Evolutionary conservation across 2,888 invertebrate species (phyloP).

Genomic region (Pelosia muscerda): DNA sequence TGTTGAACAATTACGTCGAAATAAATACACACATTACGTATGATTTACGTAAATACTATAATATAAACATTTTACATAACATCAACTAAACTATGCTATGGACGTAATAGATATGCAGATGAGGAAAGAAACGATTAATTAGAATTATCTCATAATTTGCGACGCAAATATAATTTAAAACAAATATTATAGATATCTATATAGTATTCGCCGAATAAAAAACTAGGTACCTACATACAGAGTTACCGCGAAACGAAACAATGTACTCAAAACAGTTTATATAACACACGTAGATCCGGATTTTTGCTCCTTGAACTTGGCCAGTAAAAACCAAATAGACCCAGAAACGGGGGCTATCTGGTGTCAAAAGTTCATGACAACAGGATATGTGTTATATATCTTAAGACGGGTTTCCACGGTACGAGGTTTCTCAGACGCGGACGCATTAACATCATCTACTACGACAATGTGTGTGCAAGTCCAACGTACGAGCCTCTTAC

Average conservation of each 20-base stretch:
- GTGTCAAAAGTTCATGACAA: conserved; percentile 4
- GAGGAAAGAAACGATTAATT: background rate
- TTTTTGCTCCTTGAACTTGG: conserved; percentile 3
- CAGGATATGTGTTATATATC: background rate
- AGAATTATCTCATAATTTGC: background rate
- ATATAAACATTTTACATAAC: conserved; percentile 1
- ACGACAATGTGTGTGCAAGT: no score
- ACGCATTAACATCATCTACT: no score
- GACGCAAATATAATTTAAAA: background rate
- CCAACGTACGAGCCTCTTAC: no score
- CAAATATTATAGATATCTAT: background rate
- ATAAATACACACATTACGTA: background rate
- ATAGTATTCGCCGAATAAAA: background rate
- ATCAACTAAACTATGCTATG: background rate
- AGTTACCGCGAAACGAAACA: background rate
- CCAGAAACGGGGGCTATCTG: background rate
- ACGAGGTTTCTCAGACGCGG: no score
- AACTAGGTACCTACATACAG: background rate
- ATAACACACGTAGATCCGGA: background rate
- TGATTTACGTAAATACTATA: background rate
- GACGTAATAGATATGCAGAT: background rate
- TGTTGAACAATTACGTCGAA: background rate
- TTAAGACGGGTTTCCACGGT: no score
- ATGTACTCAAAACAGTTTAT: background rate
- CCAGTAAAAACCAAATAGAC: background rate